phyloP scores from a whole-genome alignment of 2,113 vertebrate species.

The Nasalis larvatus region DNA sequence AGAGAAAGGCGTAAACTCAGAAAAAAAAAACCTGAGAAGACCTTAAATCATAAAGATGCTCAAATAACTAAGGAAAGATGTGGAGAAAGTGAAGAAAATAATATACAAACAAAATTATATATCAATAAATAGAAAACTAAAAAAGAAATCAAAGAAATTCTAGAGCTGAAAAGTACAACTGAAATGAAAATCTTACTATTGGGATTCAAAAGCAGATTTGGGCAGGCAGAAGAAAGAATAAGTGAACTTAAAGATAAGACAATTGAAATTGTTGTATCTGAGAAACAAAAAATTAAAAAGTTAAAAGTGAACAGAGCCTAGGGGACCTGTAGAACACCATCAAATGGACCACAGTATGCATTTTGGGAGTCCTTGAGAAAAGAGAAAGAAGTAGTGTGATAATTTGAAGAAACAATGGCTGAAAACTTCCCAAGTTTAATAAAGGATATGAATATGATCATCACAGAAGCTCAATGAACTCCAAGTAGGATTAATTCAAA shows the following conservation, averaged over 20 bases:
- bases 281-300: too few species aligned
- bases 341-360: not conserved
- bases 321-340: not conserved
- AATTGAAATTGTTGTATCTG: too few species aligned
- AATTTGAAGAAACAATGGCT: not conserved
- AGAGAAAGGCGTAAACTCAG: not conserved
- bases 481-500: not conserved
- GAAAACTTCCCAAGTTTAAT: too few species aligned
- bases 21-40: not conserved
- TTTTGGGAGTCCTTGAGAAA: not conserved
- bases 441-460: too few species aligned
- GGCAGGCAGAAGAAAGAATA: not conserved
- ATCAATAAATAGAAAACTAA: not conserved
- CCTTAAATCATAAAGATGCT: not conserved
- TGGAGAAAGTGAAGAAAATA: not conserved
- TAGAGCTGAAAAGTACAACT: not conserved
- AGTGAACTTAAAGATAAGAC: too few species aligned
- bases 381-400: not conserved
- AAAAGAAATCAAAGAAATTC: not conserved
- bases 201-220: not conserved
- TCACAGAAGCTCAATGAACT: not conserved
- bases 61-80: not conserved
- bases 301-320: too few species aligned
- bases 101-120: not conserved
- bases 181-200: not conserved